These are phyloP conservation scores for Camptogramma bilineatum DNA, from an alignment of 2,888 invertebrate genomes.

Conservation along the genomic window DNA sequence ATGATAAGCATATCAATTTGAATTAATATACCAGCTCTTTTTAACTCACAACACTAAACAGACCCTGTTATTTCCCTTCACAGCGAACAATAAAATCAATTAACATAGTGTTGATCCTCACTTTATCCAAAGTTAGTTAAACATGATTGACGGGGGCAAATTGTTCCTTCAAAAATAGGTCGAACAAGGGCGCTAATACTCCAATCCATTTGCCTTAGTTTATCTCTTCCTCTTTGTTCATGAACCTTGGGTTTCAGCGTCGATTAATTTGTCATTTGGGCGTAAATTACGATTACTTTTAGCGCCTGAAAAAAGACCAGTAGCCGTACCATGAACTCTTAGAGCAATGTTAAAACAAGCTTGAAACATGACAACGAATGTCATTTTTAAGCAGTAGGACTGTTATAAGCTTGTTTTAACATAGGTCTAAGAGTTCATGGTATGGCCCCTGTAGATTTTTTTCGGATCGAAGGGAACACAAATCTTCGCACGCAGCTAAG, in stretches of 20 bases:
- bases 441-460: too few relatives aligned
- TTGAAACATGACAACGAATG: too few relatives aligned
- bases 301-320: background rate
- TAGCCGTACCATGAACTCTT: too few relatives aligned
- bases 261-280: background rate
- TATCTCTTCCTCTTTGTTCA: slow-evolving; percentile 45
- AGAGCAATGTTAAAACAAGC: too few relatives aligned
- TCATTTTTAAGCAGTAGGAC: too few relatives aligned
- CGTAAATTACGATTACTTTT: background rate
- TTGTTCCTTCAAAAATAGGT: slow-evolving; percentile 38
- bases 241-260: slow-evolving; percentile 9
- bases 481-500: too few relatives aligned
- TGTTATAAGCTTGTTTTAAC: too few relatives aligned
- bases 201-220: slow-evolving; percentile 8
- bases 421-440: too few relatives aligned
- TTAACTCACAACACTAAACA: background rate
- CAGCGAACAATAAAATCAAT: slow-evolving; percentile 24
- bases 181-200: slow-evolving; percentile 34
- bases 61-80: background rate
- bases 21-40: background rate
- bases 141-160: slow-evolving; percentile 37
- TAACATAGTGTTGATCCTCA: slow-evolving; percentile 17
- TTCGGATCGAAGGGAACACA: background rate
- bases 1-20: too few relatives aligned
- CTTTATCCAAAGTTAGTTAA: slow-evolving; percentile 29